Base-by-base conservation (phyloP, 2,797 vertebrate genomes). In the Eulemur mongoz region DNA sequence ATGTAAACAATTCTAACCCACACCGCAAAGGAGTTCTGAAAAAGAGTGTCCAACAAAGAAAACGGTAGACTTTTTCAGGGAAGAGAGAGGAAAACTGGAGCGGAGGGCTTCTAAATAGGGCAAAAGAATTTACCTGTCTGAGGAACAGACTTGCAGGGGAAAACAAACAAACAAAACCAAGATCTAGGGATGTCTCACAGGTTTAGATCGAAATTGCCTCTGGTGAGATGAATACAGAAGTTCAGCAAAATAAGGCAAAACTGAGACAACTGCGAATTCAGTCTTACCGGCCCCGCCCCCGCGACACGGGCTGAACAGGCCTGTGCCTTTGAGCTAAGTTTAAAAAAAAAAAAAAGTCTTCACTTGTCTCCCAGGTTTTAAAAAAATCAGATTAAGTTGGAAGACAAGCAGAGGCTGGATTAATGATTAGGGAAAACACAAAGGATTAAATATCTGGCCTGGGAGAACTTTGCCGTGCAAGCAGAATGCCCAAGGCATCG, bases 391-490 rank as follows among this genome's bases (percentile, higher is more conserved):
- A 95, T 95, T 88, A 75, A 75, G n/a, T 86, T 84, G 27, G 25
- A 59, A 40, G 63, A 91, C 54, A 69, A 92, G 38, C 82, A 89
- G 79, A 95, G 70, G 13, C 94, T 65, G 67, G 91, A 87, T 91
- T 79, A 97, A 93, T 75, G 84, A 96, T 96, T 83, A 93, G 81
- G 35, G 73, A 67, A 92, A 93, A 94, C 70, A 65, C 63, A 95
- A 93, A 87, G 52, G 82, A 92, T 91, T 81, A 67, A 86, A 18
- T 94, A 86, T 89, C 92, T 87, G 82, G 57, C 70, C 65, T 40
- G 54, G 73, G 82, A 89, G 81, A 91, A 78, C 20, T 85, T 93
- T 27, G 11, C 27, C 20, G 14, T 35, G 32, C 54, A 61, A 69
- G 9, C 7, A 45, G 70, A 81, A 65, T n/a, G 40, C 23, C 78